Conservation (phyloP, 2,888 invertebrate genomes). For the Flexamia atlantica region DNA sequence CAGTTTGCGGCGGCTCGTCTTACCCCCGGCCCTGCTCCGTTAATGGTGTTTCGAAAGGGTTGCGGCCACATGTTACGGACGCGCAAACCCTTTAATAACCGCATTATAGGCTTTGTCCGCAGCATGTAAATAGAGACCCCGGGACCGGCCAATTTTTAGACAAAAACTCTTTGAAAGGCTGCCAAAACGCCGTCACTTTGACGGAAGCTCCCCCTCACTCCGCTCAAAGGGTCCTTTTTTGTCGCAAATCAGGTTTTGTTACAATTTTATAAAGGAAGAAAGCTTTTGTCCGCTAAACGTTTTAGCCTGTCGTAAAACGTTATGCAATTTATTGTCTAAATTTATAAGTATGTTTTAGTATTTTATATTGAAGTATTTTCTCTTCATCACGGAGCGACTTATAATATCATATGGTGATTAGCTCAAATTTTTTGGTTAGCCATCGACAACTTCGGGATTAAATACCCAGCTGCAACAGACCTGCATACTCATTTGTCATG, state of each 20-base stretch:
- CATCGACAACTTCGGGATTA: no score
- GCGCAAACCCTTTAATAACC: conserved; percentile 55
- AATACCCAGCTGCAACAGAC: no score
- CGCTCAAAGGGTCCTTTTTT: conserved; percentile 10
- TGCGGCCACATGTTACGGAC: conserved; percentile 55
- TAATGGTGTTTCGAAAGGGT: conserved; percentile 54
- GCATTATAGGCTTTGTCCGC: conserved; percentile 48
- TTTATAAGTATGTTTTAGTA: no score
- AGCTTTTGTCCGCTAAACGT: not conserved
- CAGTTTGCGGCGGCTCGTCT: conserved; percentile 52
- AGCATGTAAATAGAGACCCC: conserved; percentile 46
- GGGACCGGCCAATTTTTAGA: conserved; percentile 27
- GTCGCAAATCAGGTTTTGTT: conserved; percentile 31
- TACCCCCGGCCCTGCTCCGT: conserved; percentile 29
- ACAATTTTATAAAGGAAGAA: conserved; percentile 1
- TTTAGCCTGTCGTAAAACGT: not conserved
- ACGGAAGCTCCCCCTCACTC: not conserved
- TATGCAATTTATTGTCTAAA: no score
- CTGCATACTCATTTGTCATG: no score
- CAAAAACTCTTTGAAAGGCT: conserved; percentile 33
- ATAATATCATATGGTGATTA: no score
- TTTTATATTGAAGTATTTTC: no score
- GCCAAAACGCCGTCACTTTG: conserved; percentile 41
- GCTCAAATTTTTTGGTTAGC: no score
- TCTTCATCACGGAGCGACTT: no score